Evolutionary conservation across 2,113 vertebrate species (phyloP).

Genomic region (Nasalis larvatus): DNA sequence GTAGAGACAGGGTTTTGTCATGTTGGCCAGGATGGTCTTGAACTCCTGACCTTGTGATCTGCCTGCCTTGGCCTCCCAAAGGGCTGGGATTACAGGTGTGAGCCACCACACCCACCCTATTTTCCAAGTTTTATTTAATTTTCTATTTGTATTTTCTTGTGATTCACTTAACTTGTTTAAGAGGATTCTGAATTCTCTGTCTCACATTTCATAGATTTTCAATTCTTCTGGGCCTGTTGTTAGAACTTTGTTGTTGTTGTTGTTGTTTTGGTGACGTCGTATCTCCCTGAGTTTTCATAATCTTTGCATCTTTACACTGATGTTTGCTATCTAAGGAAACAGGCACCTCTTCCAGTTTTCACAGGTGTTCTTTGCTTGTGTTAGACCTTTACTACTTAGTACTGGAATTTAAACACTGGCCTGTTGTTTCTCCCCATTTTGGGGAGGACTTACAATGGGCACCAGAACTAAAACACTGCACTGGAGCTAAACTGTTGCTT

Average conservation of each 20-base stretch:
- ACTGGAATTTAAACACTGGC: background rate
- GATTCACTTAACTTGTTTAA: background rate
- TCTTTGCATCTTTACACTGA: background rate
- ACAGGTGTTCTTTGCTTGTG: background rate
- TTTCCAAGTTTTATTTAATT: background rate
- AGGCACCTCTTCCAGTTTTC: background rate
- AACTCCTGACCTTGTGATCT: no score
- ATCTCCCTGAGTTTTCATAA: background rate
- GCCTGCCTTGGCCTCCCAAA: no score
- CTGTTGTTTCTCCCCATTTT: background rate
- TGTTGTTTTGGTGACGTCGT: background rate
- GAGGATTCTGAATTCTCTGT: background rate
- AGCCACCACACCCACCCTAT: no score
- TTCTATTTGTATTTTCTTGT: background rate
- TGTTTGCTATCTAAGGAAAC: background rate
- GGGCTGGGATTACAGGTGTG: no score
- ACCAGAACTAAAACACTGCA: background rate
- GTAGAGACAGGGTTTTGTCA: no score
- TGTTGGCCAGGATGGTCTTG: no score
- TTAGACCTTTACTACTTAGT: background rate
- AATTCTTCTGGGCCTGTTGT: background rate
- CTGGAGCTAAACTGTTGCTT: background rate
- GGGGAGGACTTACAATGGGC: background rate
- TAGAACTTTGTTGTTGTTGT: background rate
- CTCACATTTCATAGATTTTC: background rate